These are phyloP conservation scores for Urosaurus nigricauda DNA, from an alignment of 2,797 vertebrate genomes.

Conservation along the genomic window DNA sequence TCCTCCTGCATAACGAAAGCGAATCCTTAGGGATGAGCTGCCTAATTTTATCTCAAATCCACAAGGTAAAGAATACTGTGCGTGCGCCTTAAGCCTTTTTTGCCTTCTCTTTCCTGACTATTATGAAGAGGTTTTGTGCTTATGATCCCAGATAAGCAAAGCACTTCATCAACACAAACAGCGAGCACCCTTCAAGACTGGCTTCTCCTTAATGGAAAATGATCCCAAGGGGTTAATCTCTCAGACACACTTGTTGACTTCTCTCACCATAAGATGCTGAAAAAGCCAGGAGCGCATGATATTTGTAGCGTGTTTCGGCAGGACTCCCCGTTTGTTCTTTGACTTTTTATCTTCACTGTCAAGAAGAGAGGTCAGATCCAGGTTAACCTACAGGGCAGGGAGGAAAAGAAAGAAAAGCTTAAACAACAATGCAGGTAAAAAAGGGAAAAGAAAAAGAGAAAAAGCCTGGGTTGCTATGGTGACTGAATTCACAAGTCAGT, in stretches of 20 bases:
- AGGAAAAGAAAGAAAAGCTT: conserved; percentile 61
- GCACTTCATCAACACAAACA: neutral
- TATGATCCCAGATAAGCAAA: conserved; percentile 1
- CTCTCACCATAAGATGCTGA: conserved; percentile 98
- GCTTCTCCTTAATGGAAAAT: conserved; percentile 6
- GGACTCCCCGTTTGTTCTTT: conserved; percentile 97
- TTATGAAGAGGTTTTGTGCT: neutral
- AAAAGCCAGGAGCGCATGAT: conserved; percentile 99
- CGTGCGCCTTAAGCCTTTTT: neutral
- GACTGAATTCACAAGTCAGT: conserved; percentile 73
- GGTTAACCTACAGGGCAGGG: conserved; percentile 87
- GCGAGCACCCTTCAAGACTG: neutral
- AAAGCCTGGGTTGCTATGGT: conserved; percentile 84
- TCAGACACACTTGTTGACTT: conserved; percentile 34
- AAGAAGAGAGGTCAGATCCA: conserved; percentile 95
- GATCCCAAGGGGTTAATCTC: conserved; percentile 36
- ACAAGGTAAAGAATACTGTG: neutral
- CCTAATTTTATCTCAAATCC: neutral
- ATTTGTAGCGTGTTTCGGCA: conserved; percentile 98
- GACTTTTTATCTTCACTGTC: conserved; percentile 98
- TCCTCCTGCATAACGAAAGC: neutral
- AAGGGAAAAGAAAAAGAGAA: conserved; percentile 38
- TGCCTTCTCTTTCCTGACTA: neutral
- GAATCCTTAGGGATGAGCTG: neutral
- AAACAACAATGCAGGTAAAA: conserved; percentile 64